Conservation (phyloP, 1,140 invertebrate species). For the Leucophenga varia region DNA sequence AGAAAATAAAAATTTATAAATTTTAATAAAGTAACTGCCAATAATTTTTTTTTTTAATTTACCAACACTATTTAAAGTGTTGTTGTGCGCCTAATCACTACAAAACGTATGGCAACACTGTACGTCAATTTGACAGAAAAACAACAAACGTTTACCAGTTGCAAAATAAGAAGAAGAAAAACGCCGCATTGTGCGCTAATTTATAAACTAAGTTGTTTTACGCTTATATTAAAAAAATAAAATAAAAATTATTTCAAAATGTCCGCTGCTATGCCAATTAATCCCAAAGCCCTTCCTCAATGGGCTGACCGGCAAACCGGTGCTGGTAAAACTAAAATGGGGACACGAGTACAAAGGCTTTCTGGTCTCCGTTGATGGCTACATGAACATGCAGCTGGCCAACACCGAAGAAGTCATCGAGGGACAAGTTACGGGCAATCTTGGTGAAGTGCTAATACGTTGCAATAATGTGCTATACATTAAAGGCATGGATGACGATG, state of each 20-base stretch:
- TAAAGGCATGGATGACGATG: conserved; percentile 93
- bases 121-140: no score
- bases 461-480: conserved; percentile 99
- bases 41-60: no score
- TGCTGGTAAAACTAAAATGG: conserved; percentile 99
- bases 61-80: no score
- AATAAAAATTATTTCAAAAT: conserved; percentile 55
- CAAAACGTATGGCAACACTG: no score
- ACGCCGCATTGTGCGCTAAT: no score
- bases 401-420: conserved; percentile 99
- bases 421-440: conserved; percentile 84
- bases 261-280: conserved; percentile 90
- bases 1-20: conserved; percentile 5
- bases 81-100: no score
- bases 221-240: neutral
- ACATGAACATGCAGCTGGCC: conserved; percentile 98
- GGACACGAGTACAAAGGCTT: conserved; percentile 99
- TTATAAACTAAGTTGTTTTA: no score
- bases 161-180: no score
- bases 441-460: conserved; percentile 96
- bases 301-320: conserved; percentile 94
- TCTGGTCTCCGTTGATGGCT: conserved; percentile 95
- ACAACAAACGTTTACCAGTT: no score
- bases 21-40: neutral
- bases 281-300: conserved; percentile 99